Conservation (phyloP, 2,888 invertebrate species). For the Hofmannophila pseudospretella region DNA sequence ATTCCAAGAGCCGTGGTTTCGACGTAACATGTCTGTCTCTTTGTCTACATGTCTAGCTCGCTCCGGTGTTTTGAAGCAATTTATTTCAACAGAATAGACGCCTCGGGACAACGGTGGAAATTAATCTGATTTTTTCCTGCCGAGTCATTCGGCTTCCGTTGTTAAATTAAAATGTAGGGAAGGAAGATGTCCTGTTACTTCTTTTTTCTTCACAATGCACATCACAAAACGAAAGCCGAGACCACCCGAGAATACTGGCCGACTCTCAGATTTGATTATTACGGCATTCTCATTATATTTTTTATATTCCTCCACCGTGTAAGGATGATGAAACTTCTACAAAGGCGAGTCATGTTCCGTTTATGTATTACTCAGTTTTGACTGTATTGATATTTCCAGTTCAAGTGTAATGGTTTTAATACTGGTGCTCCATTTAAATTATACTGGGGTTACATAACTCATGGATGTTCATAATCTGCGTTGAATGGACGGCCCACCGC, state of each 20-base stretch:
- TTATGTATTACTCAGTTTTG: not conserved
- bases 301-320: conserved; percentile 1
- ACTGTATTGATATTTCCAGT: conserved; percentile 6
- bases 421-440: conserved; percentile 1
- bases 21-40: conserved; percentile 33
- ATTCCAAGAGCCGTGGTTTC: conserved; percentile 39
- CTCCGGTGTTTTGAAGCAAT: conserved; percentile 45
- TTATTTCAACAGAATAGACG: conserved; percentile 46
- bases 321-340: not conserved
- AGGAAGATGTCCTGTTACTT: conserved; percentile 55
- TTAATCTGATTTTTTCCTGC: conserved; percentile 66
- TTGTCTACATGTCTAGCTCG: conserved; percentile 46
- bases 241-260: conserved; percentile 40
- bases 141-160: conserved; percentile 71
- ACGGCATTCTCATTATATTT: conserved; percentile 2
- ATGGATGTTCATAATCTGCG: conserved; percentile 34
- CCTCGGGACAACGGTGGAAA: conserved; percentile 49
- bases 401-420: conserved; percentile 2
- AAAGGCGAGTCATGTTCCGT: conserved; percentile 5
- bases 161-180: conserved; percentile 61
- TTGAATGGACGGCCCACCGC: conserved; percentile 33
- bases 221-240: conserved; percentile 34
- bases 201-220: conserved; percentile 32
- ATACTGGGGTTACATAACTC: conserved; percentile 8
- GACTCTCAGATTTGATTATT: conserved; percentile 20